Evolutionary conservation across 2,797 vertebrate genomes (phyloP).

Genomic region (Leuciscus waleckii): DNA sequence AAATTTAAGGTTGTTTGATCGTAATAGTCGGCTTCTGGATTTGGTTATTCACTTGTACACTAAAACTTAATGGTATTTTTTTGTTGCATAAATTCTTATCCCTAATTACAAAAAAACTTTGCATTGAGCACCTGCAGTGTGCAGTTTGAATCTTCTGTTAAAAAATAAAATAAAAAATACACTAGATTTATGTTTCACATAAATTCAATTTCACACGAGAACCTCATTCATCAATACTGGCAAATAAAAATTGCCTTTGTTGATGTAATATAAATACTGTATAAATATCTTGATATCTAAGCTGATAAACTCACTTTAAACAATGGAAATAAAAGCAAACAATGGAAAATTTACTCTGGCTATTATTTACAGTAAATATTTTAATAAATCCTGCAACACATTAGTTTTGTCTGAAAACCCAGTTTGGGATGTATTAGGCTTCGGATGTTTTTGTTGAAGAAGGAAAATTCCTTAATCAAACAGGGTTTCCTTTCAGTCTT

Average conservation of each 20-base stretch:
- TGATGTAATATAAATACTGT: background rate
- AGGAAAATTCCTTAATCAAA: constrained; percentile 54
- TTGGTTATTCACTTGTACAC: background rate
- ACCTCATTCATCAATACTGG: background rate
- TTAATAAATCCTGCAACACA: background rate
- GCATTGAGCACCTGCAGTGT: background rate
- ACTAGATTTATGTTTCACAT: background rate
- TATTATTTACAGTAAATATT: background rate
- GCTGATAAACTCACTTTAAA: background rate
- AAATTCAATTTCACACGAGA: background rate
- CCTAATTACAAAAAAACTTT: background rate
- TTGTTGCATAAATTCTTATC: background rate
- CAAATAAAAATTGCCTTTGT: background rate
- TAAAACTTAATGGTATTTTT: background rate
- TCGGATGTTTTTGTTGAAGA: constrained; percentile 34
- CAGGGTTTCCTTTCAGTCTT: constrained; percentile 44
- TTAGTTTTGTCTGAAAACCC: constrained; percentile 6
- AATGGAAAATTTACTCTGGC: background rate
- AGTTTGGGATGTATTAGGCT: constrained; percentile 11
- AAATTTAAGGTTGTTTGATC: background rate
- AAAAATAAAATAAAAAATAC: background rate
- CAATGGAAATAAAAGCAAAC: background rate
- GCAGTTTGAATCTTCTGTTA: background rate
- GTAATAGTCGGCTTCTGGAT: background rate
- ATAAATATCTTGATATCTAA: background rate